phyloP scores from a whole-genome alignment of 2,888 invertebrate genomes.

The Parnassius orleans region DNA sequence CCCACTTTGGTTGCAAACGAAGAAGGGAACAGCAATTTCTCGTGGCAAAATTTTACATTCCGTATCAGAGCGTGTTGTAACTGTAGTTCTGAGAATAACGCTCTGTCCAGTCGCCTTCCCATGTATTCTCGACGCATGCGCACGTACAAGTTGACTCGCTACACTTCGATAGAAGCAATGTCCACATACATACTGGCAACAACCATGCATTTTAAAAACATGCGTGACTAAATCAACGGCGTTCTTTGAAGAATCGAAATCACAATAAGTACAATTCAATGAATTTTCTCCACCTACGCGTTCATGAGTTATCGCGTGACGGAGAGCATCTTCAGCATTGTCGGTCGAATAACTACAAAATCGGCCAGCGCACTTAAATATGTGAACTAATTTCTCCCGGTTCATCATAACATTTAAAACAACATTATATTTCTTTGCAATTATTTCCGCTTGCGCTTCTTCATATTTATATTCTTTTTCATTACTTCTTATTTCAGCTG shows the following conservation, averaged over 20 bases:
- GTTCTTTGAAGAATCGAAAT: conserved; percentile 55
- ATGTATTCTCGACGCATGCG: conserved; percentile 77
- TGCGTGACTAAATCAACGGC: conserved; percentile 77
- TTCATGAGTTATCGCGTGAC: conserved; percentile 64
- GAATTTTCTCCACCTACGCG: conserved; percentile 61
- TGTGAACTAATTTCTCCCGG: conserved; percentile 64
- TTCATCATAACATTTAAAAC: conserved; percentile 74
- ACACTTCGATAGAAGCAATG: conserved; percentile 86
- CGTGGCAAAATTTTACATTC: conserved; percentile 46
- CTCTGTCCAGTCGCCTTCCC: conserved; percentile 34
- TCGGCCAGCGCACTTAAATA: conserved; percentile 70
- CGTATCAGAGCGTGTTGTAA: conserved; percentile 31
- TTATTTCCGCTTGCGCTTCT: conserved; percentile 56
- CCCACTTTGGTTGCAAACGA: conserved; percentile 56
- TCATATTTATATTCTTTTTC: conserved; percentile 51
- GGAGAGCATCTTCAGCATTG: conserved; percentile 55
- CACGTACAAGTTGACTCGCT: conserved; percentile 79
- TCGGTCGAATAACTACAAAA: conserved; percentile 66
- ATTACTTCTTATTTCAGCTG: conserved; percentile 32
- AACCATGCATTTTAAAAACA: conserved; percentile 81
- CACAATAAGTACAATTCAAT: conserved; percentile 82
- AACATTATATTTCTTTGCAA: conserved; percentile 60
- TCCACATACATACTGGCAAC: conserved; percentile 83
- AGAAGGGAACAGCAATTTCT: conserved; percentile 57
- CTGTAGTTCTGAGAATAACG: conserved; percentile 40